These are phyloP conservation scores for Lycodopsis pacificus DNA, from an alignment of 2,797 vertebrate genomes.

Conservation along the genomic window DNA sequence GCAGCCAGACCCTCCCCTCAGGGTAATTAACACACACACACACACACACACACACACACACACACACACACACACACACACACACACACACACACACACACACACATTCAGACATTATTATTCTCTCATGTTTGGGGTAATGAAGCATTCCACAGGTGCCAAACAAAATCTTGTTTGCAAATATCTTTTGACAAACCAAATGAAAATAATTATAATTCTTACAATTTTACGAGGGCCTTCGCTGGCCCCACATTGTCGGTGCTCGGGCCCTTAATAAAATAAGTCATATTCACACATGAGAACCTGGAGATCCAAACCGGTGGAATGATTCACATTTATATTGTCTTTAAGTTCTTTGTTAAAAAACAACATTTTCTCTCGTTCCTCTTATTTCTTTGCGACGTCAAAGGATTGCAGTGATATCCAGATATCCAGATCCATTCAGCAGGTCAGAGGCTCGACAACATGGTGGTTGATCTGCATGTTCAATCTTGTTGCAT, in stretches of 20 bases:
- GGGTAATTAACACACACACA: constrained; percentile 22
- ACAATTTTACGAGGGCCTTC: no score
- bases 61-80: not conserved
- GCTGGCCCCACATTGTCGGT: no score
- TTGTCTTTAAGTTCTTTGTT: not conserved
- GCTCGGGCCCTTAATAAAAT: not conserved
- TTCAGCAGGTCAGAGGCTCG: not conserved
- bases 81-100: not conserved
- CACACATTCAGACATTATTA: not conserved
- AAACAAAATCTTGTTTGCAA: not conserved
- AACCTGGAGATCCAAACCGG: not conserved
- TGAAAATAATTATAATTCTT: no score
- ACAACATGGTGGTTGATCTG: not conserved
- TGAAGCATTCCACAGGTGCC: constrained; percentile 18
- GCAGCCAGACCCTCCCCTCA: constrained; percentile 38
- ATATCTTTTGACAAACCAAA: not conserved
- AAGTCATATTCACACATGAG: not conserved
- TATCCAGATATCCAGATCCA: not conserved
- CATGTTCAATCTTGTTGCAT: not conserved
- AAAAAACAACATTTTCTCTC: not conserved
- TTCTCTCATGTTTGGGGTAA: not conserved
- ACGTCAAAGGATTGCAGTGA: constrained; percentile 4
- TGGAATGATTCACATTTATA: constrained; percentile 10
- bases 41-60: not conserved
- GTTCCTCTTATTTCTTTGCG: not conserved